phyloP scores from a whole-genome alignment of 2,113 vertebrate genomes.

The Gymnogyps californianus region DNA sequence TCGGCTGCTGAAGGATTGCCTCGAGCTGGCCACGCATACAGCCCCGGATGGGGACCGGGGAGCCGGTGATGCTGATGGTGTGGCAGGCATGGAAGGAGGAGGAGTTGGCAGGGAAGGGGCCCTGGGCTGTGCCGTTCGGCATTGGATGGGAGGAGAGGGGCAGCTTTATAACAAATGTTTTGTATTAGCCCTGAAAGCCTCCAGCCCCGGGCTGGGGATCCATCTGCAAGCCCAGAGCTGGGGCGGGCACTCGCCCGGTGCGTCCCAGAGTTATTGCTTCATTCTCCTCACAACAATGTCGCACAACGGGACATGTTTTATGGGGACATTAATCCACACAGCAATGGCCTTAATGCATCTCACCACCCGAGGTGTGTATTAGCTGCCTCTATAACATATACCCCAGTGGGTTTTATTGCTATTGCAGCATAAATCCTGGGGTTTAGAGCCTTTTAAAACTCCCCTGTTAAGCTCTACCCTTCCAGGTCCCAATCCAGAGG shows the following conservation, averaged over 20 bases:
- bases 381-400: conserved; percentile 17
- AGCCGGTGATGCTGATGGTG: not conserved
- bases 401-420: conserved; percentile 5
- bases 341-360: not conserved
- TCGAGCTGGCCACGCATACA: not conserved
- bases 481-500: not conserved
- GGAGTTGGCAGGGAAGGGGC: accelerated
- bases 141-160: not conserved
- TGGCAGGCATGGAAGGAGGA: not conserved
- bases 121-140: not conserved
- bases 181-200: not conserved
- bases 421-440: not conserved
- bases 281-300: conserved; percentile 48
- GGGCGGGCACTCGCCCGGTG: not conserved
- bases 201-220: not conserved
- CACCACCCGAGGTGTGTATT: conserved; percentile 18
- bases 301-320: conserved; percentile 23
- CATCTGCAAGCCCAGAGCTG: not conserved
- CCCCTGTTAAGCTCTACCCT: not conserved
- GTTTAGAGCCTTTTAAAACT: conserved; percentile 20
- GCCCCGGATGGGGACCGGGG: not conserved
- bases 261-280: conserved; percentile 4
- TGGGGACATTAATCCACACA: conserved; percentile 25
- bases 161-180: conserved; percentile 3
- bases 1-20: not conserved